Evolutionary conservation across 2,888 invertebrate species (phyloP), one percentile per base, ranked within the genome.

Genomic region (Megaustenia siamemsis): DNA sequence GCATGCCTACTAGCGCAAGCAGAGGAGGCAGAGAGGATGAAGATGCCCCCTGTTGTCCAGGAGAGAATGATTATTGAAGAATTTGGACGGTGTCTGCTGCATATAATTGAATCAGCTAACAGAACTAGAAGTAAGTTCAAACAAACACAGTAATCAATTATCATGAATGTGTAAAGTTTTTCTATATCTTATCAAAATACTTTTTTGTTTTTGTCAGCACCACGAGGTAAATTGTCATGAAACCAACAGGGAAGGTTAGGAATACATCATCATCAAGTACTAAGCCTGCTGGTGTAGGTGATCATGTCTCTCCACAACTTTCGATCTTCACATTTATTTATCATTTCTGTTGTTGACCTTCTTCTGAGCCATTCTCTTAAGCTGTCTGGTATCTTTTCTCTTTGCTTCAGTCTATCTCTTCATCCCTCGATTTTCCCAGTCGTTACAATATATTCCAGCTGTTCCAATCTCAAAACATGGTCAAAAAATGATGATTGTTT

Each of bases 1-100:
- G 97, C 98, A 93, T 99, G 99, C 94, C 95, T 99, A 93, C 95
- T 99, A 92, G 98, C 99, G n/a, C 97, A 98, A 92, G 97, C 97
- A 8, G 97, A 96, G 90, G 97, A 97, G 93, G 96, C 96, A 73
- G 97, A 96, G 90, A 95, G 95, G 77, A 95, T 95, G 79, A 95
- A 95, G 93, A 94, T 95, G 87, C 95, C 95, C 53, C 96, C 96
- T 95, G 93, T 95, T 94, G 93, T 96, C 91, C 94, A 96, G 90
- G 96, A 96, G 92, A 95, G 96, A 75, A 95, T 96, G 92, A 96
- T 99, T 89, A 96, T 99, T 88, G 97, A 98, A 93, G 99, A 99
- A 95, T 98, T 99, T 94, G 98, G 98, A 68, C 96, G 97, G 88
- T 99, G 99, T 94, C 95, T 99, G 86, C 96, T 97, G 91, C 97